Evolutionary conservation across 1,140 invertebrate genomes (phyloP).

Genomic region (Drosophila triauraria): DNA sequence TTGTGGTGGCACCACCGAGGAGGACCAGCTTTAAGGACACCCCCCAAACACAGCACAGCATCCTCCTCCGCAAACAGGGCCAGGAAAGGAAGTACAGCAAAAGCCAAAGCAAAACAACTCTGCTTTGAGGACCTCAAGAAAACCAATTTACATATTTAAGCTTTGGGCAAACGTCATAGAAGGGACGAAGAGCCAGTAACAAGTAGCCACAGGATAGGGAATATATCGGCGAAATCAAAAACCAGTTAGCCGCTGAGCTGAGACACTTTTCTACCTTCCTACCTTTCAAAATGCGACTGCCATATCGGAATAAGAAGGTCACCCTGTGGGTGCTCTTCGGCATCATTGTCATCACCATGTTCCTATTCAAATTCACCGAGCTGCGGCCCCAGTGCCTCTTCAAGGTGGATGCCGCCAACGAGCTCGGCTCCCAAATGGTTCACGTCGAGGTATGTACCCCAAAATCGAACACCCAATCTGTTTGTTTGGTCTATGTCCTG

Average conservation of each 20-base stretch:
- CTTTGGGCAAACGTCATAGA: conserved; percentile 52
- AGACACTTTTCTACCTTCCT: conserved; percentile 5
- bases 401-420: conserved; percentile 68
- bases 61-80: conserved; percentile 34
- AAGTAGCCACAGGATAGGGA: not conserved
- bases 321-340: conserved; percentile 82
- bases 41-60: not conserved
- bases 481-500: not conserved
- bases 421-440: conserved; percentile 73
- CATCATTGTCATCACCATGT: conserved; percentile 83
- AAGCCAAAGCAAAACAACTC: conserved; percentile 53
- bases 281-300: conserved; percentile 72
- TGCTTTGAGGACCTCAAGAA: conserved; percentile 59
- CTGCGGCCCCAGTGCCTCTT: conserved; percentile 83
- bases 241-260: conserved; percentile 30
- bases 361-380: conserved; percentile 84
- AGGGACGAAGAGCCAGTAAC: not conserved
- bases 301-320: conserved; percentile 81
- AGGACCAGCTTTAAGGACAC: conserved; percentile 19
- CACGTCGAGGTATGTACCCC: conserved; percentile 77
- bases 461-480: conserved; percentile 28
- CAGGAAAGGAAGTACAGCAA: conserved; percentile 22
- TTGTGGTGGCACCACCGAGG: conserved; percentile 54
- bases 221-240: conserved; percentile 39
- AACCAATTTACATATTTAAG: conserved; percentile 81